Evolutionary conservation across 2,797 vertebrate species (phyloP).

Genomic region (Leucoraja ocellata): DNA sequence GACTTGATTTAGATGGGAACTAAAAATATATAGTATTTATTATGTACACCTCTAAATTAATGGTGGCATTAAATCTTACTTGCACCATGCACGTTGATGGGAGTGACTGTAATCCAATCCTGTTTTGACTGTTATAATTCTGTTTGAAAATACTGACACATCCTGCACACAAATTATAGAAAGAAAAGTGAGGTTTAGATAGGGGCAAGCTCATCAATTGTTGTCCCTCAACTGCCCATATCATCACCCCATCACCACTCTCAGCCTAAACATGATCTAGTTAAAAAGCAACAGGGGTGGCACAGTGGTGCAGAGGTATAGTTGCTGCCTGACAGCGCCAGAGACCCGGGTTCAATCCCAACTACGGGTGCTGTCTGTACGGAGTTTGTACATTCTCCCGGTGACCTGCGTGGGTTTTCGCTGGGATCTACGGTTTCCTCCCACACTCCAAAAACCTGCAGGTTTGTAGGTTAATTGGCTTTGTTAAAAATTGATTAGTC

Average conservation of each 20-base stretch:
- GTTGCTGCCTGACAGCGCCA: no score
- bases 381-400: no score
- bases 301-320: no score
- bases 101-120: not conserved
- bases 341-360: no score
- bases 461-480: no score
- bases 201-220: not conserved
- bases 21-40: not conserved
- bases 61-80: not conserved
- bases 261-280: not conserved
- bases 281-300: not conserved
- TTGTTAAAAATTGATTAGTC: no score
- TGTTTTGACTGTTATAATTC: not conserved
- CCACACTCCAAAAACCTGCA: no score
- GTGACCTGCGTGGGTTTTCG: no score
- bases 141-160: not conserved
- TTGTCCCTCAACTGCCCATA: not conserved
- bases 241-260: not conserved
- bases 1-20: not conserved
- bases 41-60: not conserved
- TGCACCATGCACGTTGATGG: not conserved
- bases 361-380: no score
- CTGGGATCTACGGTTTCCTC: no score
- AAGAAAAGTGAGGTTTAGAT: not conserved
- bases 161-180: not conserved